phyloP scores from a whole-genome alignment of 2,113 vertebrate species.

The Aphyosemion australe region DNA sequence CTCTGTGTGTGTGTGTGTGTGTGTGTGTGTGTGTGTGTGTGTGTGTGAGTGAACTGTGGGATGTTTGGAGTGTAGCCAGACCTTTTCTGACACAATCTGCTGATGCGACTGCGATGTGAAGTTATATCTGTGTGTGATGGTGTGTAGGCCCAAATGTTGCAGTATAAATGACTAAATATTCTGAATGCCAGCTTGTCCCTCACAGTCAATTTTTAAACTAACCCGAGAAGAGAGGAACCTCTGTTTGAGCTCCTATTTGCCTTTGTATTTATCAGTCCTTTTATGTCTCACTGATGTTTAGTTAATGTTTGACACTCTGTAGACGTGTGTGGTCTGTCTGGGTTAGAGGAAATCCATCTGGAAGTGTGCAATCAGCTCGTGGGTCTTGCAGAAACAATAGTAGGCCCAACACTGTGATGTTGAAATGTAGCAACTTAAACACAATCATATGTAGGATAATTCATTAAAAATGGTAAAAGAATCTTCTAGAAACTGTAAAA shows the following conservation, averaged over 20 bases:
- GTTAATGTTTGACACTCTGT: constrained; percentile 50
- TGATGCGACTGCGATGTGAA: constrained; percentile 17
- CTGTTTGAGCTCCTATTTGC: constrained; percentile 21
- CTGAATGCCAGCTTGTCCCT: background rate
- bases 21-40: constrained; percentile 15
- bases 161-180: background rate
- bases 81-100: constrained; percentile 41
- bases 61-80: constrained; percentile 47
- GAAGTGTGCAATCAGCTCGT: constrained; percentile 16
- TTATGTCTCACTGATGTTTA: constrained; percentile 33
- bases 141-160: constrained; percentile 2
- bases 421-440: constrained; percentile 7
- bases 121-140: constrained; percentile 4
- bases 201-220: constrained; percentile 13
- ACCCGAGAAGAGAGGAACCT: background rate
- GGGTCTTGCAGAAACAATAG: constrained; percentile 1
- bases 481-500: background rate
- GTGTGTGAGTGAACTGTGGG: constrained; percentile 16
- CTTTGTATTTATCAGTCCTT: constrained; percentile 49
- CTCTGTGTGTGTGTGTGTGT: constrained; percentile 5
- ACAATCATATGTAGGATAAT: background rate
- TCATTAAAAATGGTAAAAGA: background rate
- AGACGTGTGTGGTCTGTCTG: constrained; percentile 33
- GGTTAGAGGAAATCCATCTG: constrained; percentile 41
- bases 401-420: background rate